These are phyloP conservation scores for Abramis brama DNA, from an alignment of 2,113 vertebrate genomes.

Conservation along the genomic window DNA sequence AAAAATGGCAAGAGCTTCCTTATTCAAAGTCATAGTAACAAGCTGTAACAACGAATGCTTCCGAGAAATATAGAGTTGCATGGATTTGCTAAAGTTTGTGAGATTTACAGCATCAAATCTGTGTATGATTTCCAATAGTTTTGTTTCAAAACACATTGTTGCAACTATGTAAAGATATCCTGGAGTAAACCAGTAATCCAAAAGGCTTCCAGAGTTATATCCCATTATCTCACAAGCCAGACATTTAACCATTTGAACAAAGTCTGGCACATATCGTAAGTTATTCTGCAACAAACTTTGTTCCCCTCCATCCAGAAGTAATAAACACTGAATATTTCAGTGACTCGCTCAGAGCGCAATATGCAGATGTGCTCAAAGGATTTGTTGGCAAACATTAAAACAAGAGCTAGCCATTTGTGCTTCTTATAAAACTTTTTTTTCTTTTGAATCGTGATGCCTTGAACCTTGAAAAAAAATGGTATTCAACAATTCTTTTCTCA, in stretches of 20 bases:
- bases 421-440: neutral
- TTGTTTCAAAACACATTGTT: neutral
- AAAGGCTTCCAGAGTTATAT: neutral
- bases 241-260: slow-evolving; percentile 4
- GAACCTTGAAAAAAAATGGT: neutral
- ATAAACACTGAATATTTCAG: slow-evolving; percentile 12
- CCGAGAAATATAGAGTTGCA: too few relatives aligned
- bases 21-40: neutral
- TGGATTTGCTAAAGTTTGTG: too few relatives aligned
- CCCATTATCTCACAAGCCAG: neutral
- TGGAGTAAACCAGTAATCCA: neutral
- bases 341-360: neutral
- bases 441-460: neutral
- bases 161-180: neutral
- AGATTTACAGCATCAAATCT: neutral
- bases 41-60: too few relatives aligned
- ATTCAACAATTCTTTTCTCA: neutral
- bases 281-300: neutral
- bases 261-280: neutral
- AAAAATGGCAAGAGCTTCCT: neutral
- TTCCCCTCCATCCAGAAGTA: neutral
- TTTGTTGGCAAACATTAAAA: slow-evolving; percentile 16
- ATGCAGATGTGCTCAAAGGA: neutral
- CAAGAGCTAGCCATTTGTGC: neutral
- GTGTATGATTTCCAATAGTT: neutral